Evolutionary conservation across 2,888 invertebrate species (phyloP), one percentile per base, ranked within the genome.

Genomic region (Herminia tarsipennalis): DNA sequence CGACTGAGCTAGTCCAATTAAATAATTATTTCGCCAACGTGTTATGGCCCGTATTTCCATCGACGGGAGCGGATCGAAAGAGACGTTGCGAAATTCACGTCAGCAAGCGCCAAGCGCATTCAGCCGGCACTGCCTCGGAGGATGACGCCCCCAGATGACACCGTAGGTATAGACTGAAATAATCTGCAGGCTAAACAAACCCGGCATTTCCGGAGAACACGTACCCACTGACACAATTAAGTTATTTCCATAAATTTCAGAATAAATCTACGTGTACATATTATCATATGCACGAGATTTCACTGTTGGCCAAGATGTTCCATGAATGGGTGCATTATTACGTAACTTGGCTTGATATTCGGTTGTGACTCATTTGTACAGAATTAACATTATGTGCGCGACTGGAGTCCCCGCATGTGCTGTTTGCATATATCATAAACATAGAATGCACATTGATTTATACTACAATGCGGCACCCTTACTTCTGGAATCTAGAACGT

Each of bases 181-280:
- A 91, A 83, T 87, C 71, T 79, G 87, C 86, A 88, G 83, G 66
- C 83, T 83, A 88, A 88, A 90, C 87, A 89, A 86, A 85, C 78
- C 78, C 63, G 81, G 83, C 78, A 84, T 88, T 89, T 88, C 90
- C 89, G 88, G 79, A 80, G 81, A 73, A 68, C 81, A 81, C 78
- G 77, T 82, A 75, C 70, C 67, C 61, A 66, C 78, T 83, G 83
- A 82, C 86, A 84, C 78, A 87, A 83, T 86, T 78, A 65, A n/a
- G n/a, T n/a, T n/a, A 81, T 72, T 60, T 63, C 64, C 72, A 56
- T 64, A 73, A 68, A 52, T 52, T 56, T 34, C 56, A 54, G 28
- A 33, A 35, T 20, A 12, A 18, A 32, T 32, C 5, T 32, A 9
- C 21, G 12, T 18, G 20, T 18, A 18, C 2, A 25, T 2, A 20